Evolutionary conservation across 2,113 vertebrate genomes (phyloP).

Genomic region (Pungitius pungitius): DNA sequence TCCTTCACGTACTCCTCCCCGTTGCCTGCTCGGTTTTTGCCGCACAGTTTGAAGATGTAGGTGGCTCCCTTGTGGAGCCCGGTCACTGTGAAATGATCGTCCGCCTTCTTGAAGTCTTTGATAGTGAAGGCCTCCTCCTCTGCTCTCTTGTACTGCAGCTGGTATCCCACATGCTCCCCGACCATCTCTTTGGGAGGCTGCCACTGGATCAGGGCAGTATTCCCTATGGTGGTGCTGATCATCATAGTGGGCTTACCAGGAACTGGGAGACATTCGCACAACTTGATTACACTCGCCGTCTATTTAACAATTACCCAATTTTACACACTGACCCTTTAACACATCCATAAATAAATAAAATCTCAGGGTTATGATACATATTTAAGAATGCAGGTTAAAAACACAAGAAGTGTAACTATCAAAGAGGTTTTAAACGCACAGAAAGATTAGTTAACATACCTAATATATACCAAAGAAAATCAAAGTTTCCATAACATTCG

Average conservation of each 20-base stretch:
- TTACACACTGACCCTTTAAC: background rate
- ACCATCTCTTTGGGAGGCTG: constrained; percentile 95
- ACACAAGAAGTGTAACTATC: background rate
- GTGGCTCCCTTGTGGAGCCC: constrained; percentile 92
- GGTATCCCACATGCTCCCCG: constrained; percentile 92
- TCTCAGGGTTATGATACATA: background rate
- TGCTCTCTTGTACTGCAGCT: constrained; percentile 88
- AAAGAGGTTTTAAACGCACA: background rate
- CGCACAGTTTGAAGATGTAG: constrained; percentile 90
- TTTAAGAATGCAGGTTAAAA: background rate
- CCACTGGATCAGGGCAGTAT: constrained; percentile 98
- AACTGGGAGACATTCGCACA: constrained; percentile 77
- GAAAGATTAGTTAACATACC: background rate
- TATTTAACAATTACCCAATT: background rate
- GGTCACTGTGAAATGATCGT: constrained; percentile 93
- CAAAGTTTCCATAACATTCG: background rate
- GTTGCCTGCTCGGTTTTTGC: constrained; percentile 90
- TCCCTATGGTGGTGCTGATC: constrained; percentile 96
- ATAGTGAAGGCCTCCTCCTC: constrained; percentile 87
- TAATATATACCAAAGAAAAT: background rate
- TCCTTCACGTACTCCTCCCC: constrained; percentile 94
- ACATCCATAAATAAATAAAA: background rate
- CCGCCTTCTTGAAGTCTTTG: constrained; percentile 87
- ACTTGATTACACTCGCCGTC: background rate
- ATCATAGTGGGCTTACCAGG: constrained; percentile 95